Base-by-base conservation (phyloP, 2,797 vertebrate species). In the Urosaurus nigricauda region DNA sequence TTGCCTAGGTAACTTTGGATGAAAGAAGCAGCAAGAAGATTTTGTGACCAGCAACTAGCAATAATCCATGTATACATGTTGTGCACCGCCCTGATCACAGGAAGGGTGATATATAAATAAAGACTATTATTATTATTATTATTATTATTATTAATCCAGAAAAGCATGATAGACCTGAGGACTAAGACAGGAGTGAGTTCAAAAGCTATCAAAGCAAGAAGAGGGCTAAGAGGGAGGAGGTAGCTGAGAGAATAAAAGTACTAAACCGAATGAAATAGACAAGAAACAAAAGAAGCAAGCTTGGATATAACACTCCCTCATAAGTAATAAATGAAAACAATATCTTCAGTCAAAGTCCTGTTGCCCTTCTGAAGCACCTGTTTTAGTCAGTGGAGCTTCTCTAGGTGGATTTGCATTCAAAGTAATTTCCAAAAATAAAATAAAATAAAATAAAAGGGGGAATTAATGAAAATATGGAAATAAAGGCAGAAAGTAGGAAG, bases 281-380 rank as follows among this genome's bases (percentile, higher is more conserved):
- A 26, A 83, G 32, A 40, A 65, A 24, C 78, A 85, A 71, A 88
- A 85, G 51, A 87, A 92, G 88, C 63, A 58, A 88, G 7, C 87
- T 93, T 88, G 35, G 37, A 84, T 79, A 65, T 80, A 70, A 68
- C 43, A n/a, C 19, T 47, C 71, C 14, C 35, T 37, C 21, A 35
- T 40, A 77, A 12, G 13, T 77, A 82, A 82, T 77, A 75, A 68
- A 75, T 82, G 68, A 86, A 65, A 43, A 26, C 26, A 35, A 65
- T 63, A n/a, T 75, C 29, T 35, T 56, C 2, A 32, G 37, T 84
- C 8, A 77, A 65, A 21, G 5, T 5, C 47, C 24, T 65, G 16
- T 73, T 63, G 37, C 43, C 35, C 24, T 82, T 68, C 43, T 82
- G 56, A 68, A 29, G 12, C 79, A 56, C 63, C 13, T 75, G 19